phyloP scores from a whole-genome alignment of 2,113 vertebrate genomes.

The Cyanoliseus patagonus region DNA sequence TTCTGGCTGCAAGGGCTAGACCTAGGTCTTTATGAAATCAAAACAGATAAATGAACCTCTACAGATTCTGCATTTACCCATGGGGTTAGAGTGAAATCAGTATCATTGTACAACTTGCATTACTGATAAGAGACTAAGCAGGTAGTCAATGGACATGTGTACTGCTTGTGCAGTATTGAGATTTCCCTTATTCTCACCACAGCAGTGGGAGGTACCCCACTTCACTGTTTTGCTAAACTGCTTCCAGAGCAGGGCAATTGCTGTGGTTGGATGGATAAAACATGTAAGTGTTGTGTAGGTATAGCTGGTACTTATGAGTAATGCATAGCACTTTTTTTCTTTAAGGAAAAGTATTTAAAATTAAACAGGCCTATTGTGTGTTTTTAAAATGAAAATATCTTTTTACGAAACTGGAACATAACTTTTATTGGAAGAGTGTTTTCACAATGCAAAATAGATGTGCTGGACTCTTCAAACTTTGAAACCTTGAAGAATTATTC shows the following conservation, averaged over 20 bases:
- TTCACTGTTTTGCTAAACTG: not conserved
- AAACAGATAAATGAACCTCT: not conserved
- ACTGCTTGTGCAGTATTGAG: not conserved
- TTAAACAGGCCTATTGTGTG: not conserved
- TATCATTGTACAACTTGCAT: not conserved
- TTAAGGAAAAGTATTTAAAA: not conserved
- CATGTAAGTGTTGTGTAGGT: not conserved
- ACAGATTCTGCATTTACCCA: not conserved
- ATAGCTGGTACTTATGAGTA: not conserved
- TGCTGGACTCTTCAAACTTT: not conserved
- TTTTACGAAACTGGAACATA: not conserved
- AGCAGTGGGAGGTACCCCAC: not conserved
- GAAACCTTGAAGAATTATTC: not conserved
- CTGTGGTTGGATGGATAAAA: not conserved
- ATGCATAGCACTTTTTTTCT: not conserved
- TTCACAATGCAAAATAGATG: not conserved
- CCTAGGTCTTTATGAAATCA: not conserved
- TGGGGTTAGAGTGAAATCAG: not conserved
- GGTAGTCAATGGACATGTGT: not conserved
- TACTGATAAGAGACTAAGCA: not conserved
- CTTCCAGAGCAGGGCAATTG: not conserved
- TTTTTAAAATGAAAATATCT: not conserved
- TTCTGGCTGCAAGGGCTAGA: not conserved
- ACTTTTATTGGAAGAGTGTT: not conserved
- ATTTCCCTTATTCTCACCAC: constrained; percentile 6